phyloP scores from a whole-genome alignment of 1,140 invertebrate species.

The Atta colombica region DNA sequence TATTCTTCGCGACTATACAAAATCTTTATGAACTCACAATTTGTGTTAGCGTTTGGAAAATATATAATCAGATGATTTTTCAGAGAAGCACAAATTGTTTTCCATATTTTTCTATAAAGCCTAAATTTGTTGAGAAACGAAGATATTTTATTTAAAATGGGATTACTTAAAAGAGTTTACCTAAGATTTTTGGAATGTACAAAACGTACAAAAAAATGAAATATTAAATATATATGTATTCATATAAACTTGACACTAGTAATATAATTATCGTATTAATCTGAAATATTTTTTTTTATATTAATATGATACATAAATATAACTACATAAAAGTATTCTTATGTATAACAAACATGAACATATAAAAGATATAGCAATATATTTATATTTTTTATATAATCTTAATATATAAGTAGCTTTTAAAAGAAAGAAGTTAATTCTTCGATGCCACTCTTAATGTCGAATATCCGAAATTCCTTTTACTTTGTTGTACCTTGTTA shows the following conservation, averaged over 20 bases:
- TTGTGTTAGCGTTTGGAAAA: background rate
- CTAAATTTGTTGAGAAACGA: background rate
- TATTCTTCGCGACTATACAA: background rate
- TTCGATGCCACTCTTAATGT: no score
- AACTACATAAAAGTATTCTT: conserved; percentile 46
- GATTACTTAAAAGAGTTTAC: background rate
- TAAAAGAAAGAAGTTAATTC: background rate
- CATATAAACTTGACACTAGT: background rate
- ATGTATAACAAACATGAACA: conserved; percentile 23
- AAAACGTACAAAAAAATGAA: conserved; percentile 31
- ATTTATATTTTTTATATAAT: conserved; percentile 9
- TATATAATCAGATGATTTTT: background rate
- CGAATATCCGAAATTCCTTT: no score
- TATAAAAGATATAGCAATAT: conserved; percentile 59
- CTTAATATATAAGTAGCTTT: background rate
- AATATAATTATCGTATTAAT: conserved; percentile 11
- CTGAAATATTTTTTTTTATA: background rate
- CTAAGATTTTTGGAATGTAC: conserved; percentile 44
- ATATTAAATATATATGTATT: conserved; percentile 16
- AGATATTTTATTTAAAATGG: background rate
- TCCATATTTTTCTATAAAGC: background rate
- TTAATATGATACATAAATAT: conserved; percentile 37
- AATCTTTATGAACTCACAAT: conserved; percentile 13
- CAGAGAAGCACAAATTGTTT: background rate
- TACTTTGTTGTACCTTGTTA: no score